These are phyloP conservation scores for Hydrozoanthus gracilis DNA, from an alignment of 92 coral and sea anemone genomes.

Conservation along the genomic window DNA sequence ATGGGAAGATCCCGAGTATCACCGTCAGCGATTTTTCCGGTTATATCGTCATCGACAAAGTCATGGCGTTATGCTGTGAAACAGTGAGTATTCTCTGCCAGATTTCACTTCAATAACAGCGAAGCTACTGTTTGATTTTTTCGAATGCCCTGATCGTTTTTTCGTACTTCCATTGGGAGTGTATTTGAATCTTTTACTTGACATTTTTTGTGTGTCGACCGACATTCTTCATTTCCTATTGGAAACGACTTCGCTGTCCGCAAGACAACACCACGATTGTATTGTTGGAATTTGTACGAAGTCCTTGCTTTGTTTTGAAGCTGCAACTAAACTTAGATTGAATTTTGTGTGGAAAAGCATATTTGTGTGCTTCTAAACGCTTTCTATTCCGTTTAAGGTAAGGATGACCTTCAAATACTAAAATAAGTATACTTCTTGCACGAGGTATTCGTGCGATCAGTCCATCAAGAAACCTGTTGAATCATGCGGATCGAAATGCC, in stretches of 20 bases:
- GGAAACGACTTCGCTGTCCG: constrained; percentile 87
- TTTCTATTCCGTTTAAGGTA: constrained; percentile 82
- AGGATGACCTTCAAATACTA: constrained; percentile 25
- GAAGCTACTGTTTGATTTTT: constrained; percentile 21
- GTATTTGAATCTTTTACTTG: constrained; percentile 66
- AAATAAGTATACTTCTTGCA: constrained; percentile 28
- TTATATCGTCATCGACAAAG: constrained; percentile 51
- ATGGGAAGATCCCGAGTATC: constrained; percentile 45
- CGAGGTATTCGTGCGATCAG: constrained; percentile 47
- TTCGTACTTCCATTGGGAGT: constrained; percentile 99
- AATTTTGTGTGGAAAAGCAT: constrained; percentile 79
- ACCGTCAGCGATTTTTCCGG: constrained; percentile 55
- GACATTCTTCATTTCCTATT: constrained; percentile 83
- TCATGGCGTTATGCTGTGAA: constrained; percentile 53
- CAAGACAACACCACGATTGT: constrained; percentile 64
- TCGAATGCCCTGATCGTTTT: constrained; percentile 81
- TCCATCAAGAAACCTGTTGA: constrained; percentile 46
- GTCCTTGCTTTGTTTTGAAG: constrained; percentile 89
- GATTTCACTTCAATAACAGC: background rate
- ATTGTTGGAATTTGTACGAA: constrained; percentile 71
- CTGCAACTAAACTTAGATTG: constrained; percentile 73
- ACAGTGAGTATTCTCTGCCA: constrained; percentile 9
- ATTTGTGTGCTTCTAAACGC: constrained; percentile 70
- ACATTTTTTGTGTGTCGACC: constrained; percentile 93
- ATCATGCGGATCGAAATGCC: constrained; percentile 50